phyloP scores from a whole-genome alignment of 2,113 vertebrate species.

The Centropristis striata region DNA sequence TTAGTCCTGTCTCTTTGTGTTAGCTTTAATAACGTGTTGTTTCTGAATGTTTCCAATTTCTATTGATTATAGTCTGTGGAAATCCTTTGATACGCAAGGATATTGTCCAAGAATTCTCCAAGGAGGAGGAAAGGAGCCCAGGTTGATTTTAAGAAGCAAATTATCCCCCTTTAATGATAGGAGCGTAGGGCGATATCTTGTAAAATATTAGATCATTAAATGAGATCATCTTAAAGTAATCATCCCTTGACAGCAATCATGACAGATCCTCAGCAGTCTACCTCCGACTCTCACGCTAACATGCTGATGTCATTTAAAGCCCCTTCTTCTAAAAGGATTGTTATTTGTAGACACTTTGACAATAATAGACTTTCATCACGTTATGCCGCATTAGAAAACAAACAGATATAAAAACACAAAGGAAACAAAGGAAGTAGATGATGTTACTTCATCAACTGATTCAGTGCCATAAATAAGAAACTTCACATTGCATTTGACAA shows the following conservation, averaged over 20 bases:
- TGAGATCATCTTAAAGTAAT: conserved; percentile 79
- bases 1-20: conserved; percentile 20
- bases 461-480: conserved; percentile 13
- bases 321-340: conserved; percentile 26
- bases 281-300: conserved; percentile 76
- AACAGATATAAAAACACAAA: conserved; percentile 34
- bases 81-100: conserved; percentile 6
- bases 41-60: conserved; percentile 34
- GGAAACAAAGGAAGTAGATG: conserved; percentile 9
- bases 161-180: conserved; percentile 54
- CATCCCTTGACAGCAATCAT: conserved; percentile 66
- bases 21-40: conserved; percentile 14
- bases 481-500: conserved; percentile 35
- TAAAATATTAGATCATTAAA: conserved; percentile 78
- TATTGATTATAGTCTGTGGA: conserved; percentile 35
- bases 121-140: conserved; percentile 38
- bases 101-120: conserved; percentile 24
- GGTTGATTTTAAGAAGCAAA: conserved; percentile 55
- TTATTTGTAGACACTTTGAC: conserved; percentile 40
- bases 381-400: conserved; percentile 23
- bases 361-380: conserved; percentile 43
- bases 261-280: conserved; percentile 73
- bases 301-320: conserved; percentile 66
- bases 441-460: conserved; percentile 24
- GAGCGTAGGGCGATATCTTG: conserved; percentile 49